Conservation (phyloP, 2,888 invertebrate genomes). For the Nineta flava region DNA sequence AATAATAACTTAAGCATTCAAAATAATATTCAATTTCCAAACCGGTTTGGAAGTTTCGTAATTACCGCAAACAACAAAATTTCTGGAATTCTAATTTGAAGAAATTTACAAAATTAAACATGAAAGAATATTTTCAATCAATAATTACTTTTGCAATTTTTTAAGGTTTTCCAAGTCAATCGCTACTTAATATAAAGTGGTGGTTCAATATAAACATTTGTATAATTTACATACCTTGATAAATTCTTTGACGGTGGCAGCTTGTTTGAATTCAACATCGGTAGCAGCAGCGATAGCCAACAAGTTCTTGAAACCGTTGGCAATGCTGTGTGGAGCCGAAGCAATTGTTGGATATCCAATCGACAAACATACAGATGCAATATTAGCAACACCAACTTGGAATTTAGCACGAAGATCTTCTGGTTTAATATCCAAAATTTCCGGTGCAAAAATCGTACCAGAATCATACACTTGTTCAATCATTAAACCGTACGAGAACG, state of each 20-base stretch:
- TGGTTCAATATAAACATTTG: no score
- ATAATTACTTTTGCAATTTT: background rate
- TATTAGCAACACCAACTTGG: conserved; percentile 83
- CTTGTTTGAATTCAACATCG: conserved; percentile 90
- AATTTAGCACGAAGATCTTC: conserved; percentile 87
- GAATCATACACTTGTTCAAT: conserved; percentile 97
- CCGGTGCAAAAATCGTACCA: conserved; percentile 93
- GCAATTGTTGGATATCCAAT: conserved; percentile 95
- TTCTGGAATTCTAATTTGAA: no score
- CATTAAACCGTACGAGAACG: conserved; percentile 94
- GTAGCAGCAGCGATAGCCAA: conserved; percentile 93
- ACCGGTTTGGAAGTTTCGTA: no score
- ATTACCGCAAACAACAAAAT: no score
- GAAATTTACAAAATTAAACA: no score
- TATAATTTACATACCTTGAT: conserved; percentile 64
- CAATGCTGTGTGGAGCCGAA: conserved; percentile 93
- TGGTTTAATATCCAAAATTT: conserved; percentile 94
- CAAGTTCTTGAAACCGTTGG: conserved; percentile 96
- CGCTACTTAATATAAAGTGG: no score
- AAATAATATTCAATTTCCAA: no score
- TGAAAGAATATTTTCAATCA: conserved; percentile 1
- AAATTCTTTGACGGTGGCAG: conserved; percentile 79
- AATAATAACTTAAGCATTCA: no score
- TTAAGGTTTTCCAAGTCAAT: background rate
- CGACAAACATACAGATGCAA: conserved; percentile 83